Evolutionary conservation across 2,797 vertebrate species (phyloP).

Genomic region (Catostomus latipinnis): DNA sequence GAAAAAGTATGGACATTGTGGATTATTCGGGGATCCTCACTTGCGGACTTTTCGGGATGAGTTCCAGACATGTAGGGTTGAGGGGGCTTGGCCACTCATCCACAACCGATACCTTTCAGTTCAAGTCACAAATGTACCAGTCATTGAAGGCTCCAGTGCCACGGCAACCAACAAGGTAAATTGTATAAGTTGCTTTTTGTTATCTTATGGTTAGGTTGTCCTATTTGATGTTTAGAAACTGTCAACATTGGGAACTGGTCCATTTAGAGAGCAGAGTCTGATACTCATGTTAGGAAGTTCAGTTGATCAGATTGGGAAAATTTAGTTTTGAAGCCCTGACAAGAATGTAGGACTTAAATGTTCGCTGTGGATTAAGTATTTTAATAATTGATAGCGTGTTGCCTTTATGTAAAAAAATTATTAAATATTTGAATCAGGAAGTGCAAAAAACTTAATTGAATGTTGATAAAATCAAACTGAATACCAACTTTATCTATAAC

Average conservation of each 20-base stretch:
- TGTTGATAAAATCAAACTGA: too few relatives aligned
- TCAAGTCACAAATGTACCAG: conserved; percentile 86
- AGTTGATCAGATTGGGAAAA: too few relatives aligned
- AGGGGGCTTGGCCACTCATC: conserved; percentile 86
- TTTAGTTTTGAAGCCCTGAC: too few relatives aligned
- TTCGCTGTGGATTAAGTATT: too few relatives aligned
- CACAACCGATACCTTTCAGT: conserved; percentile 85
- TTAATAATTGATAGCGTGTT: not conserved
- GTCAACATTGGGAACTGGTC: too few relatives aligned
- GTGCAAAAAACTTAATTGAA: not conserved
- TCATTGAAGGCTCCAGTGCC: conserved; percentile 82
- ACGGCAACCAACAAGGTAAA: conserved; percentile 86
- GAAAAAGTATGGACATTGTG: conserved; percentile 84
- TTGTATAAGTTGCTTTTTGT: not conserved
- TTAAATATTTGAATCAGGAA: not conserved
- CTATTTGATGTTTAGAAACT: too few relatives aligned
- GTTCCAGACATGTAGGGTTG: conserved; percentile 87
- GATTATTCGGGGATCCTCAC: conserved; percentile 86
- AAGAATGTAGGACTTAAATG: too few relatives aligned
- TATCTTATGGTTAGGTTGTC: too few relatives aligned
- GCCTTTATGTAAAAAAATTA: not conserved
- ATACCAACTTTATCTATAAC: not conserved
- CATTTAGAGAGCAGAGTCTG: too few relatives aligned
- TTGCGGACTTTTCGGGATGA: conserved; percentile 84
- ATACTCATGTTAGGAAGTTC: too few relatives aligned